Conservation (phyloP, 1,140 invertebrate species). For the Anagrus nilaparvatae region DNA sequence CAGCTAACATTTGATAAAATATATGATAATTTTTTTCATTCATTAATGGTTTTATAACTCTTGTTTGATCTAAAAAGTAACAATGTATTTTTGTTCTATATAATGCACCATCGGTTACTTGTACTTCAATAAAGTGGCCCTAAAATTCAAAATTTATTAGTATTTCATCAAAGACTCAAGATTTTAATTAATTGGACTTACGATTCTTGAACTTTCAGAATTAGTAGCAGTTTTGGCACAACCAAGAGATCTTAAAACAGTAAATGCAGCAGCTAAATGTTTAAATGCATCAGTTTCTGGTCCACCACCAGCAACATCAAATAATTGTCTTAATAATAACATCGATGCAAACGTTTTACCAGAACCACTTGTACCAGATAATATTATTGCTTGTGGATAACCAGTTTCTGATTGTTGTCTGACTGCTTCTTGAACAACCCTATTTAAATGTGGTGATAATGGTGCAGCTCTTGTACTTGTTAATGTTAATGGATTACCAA, state of each 20-base stretch:
- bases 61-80: conserved; percentile 87
- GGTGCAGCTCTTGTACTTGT: conserved; percentile 66
- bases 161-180: neutral
- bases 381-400: conserved; percentile 88
- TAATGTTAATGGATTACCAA: conserved; percentile 77
- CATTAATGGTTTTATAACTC: conserved; percentile 73
- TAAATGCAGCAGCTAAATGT: conserved; percentile 88
- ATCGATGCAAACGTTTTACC: conserved; percentile 92
- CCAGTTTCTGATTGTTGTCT: conserved; percentile 87
- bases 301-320: conserved; percentile 86
- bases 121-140: conserved; percentile 94
- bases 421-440: conserved; percentile 84
- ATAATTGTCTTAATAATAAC: conserved; percentile 79
- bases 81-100: conserved; percentile 94
- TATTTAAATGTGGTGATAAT: conserved; percentile 65
- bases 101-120: conserved; percentile 89
- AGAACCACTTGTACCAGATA: conserved; percentile 86
- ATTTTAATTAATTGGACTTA: conserved; percentile 40
- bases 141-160: conserved; percentile 31
- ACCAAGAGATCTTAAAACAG: conserved; percentile 81
- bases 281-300: conserved; percentile 94
- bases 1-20: conserved; percentile 94
- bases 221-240: conserved; percentile 84
- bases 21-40: conserved; percentile 95
- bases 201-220: conserved; percentile 88